phyloP scores from a whole-genome alignment of 2,113 vertebrate genomes.

The Alectura lathami region DNA sequence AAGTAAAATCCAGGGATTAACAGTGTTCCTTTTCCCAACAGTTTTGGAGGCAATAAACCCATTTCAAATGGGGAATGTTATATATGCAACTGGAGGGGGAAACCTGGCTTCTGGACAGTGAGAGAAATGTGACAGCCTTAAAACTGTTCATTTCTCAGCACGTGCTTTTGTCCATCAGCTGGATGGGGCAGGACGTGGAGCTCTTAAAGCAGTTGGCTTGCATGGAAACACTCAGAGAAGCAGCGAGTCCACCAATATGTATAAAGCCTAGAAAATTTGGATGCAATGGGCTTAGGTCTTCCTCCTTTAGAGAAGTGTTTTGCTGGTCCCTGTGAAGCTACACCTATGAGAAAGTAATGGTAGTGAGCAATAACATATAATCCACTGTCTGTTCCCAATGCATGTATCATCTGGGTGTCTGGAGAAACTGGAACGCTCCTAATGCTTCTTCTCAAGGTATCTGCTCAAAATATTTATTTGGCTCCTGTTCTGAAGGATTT shows the following conservation, averaged over 20 bases:
- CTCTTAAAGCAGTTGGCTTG: background rate
- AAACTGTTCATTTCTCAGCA: background rate
- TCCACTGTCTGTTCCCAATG: background rate
- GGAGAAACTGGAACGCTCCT: background rate
- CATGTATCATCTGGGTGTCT: background rate
- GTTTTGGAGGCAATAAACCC: background rate
- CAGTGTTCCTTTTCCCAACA: background rate
- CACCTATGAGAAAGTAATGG: background rate
- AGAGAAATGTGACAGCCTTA: background rate
- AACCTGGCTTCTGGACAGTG: background rate
- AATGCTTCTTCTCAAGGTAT: background rate
- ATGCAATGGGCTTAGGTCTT: background rate
- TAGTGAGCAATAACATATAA: background rate
- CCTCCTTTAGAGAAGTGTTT: background rate
- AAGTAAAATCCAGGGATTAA: background rate
- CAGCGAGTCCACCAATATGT: background rate
- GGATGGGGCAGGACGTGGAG: background rate
- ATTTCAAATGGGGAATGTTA: constrained; percentile 8
- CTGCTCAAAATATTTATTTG: background rate
- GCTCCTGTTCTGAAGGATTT: background rate
- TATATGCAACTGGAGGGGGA: background rate
- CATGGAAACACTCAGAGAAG: background rate
- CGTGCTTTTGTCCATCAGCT: constrained; percentile 5
- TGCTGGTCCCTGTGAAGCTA: background rate
- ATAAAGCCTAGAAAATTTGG: background rate